Evolutionary conservation across 1,140 invertebrate species (phyloP), one percentile per base, ranked within the genome.

Genomic region (Drosophila sp.): DNA sequence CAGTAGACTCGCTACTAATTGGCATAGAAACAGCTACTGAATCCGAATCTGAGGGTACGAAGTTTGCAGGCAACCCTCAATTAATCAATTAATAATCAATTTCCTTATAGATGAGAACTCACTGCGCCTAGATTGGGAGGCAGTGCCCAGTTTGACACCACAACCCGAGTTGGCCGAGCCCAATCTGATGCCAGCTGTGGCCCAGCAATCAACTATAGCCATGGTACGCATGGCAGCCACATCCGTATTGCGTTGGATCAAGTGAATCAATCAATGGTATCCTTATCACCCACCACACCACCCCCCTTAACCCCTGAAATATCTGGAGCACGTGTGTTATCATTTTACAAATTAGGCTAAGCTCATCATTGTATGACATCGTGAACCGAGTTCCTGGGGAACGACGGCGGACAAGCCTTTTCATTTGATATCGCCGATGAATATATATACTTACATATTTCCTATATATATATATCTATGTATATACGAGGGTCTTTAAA

Each of bases 121-220:
- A 27, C 92, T 95, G 70, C 94, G 94, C 58, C 93, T 93, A 81
- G 95, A 95, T 85, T 96, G 95, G 95, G 95, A 96, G 92, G 93
- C 94, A 68, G 95, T 95, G 83, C 58, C 94, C 93, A 92, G 93
- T 56, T 79, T 87, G 4, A 72, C 75, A 10, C 66, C 82, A 0
- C 79, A 86, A 55, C 90, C 82, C 7, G 90, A 91, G 27, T 29
- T 90, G 17, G 71, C 62, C 10, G 83, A 90, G 41, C 79, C 90
- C 33, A 79, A 87, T 72, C 50, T 84, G 25, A 87, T 91, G 35
- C 93, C 93, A 60, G 79, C 92, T 17, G 93, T 85, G 66, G 92
- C 93, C 66, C 94, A 95, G 78, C 93, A 94, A 63, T 93, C 94
- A 1, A 93, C 92, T 57, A 93, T 95, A 74, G 94, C 95, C 44